Percentiles rank a stretch among this genome's conserved stretches.
These are phyloP conservation scores for Plestiodon gilberti DNA, from an alignment of 2,113 vertebrate species.

Conservation along the genomic window DNA sequence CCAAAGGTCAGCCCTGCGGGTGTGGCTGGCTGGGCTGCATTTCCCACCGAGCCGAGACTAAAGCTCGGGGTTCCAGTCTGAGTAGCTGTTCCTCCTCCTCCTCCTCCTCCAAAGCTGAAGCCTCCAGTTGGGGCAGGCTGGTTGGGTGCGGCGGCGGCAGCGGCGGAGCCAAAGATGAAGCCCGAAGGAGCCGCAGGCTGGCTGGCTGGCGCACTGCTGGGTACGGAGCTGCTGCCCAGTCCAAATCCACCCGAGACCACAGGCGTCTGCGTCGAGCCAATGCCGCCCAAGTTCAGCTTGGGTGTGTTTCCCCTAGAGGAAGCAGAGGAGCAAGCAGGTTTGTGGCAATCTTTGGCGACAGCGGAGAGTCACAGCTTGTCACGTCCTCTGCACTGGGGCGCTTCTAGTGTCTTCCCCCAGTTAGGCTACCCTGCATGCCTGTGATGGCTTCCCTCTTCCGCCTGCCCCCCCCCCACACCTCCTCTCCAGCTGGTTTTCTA, in stretches of 20 bases:
- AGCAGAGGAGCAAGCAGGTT: neutral
- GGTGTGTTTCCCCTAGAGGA: slow-evolving; percentile 61
- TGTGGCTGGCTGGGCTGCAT: neutral
- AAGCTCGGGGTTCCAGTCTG: slow-evolving; percentile 52
- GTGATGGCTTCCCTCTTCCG: accelerated
- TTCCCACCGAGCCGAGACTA: slow-evolving; percentile 27
- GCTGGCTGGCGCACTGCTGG: slow-evolving; percentile 33
- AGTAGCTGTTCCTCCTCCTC: neutral
- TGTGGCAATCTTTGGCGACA: neutral
- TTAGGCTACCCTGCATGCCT: accelerated
- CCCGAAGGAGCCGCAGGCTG: slow-evolving; percentile 74
- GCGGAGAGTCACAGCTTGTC: neutral
- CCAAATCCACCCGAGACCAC: slow-evolving; percentile 46
- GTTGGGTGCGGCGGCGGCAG: slow-evolving; percentile 33
- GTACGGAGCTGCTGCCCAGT: slow-evolving; percentile 40
- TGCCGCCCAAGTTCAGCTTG: slow-evolving; percentile 73
- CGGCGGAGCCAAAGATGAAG: slow-evolving; percentile 72
- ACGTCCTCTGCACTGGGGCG: no score
- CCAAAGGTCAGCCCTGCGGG: slow-evolving; percentile 76
- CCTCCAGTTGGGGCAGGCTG: slow-evolving; percentile 51
- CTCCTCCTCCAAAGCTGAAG: slow-evolving; percentile 64
- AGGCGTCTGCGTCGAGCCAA: slow-evolving; percentile 9
- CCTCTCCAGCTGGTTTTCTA: neutral
- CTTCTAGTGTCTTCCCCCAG: accelerated
- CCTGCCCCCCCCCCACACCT: accelerated